A percentile compares a stretch with the other conserved stretches of the same genome.
phyloP scores from a whole-genome alignment of 2,888 invertebrate species.

The Drosophila seclusa region DNA sequence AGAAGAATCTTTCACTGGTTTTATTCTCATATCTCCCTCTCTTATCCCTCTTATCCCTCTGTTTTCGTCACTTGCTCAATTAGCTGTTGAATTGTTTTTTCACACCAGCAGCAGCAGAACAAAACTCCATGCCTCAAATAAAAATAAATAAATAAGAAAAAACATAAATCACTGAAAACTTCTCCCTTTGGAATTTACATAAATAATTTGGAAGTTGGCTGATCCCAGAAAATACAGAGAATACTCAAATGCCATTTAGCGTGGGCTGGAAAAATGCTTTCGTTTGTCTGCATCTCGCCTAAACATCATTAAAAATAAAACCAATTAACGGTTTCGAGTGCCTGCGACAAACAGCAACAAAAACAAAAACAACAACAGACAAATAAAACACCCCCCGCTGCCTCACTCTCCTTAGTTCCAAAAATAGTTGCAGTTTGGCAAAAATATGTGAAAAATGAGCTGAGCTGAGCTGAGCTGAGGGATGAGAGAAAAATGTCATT shows the following conservation, averaged over 20 bases:
- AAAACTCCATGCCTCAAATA: background rate
- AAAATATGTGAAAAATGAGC: slow-evolving; percentile 60
- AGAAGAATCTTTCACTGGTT: background rate
- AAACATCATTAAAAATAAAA: slow-evolving; percentile 79
- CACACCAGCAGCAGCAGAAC: slow-evolving; percentile 33
- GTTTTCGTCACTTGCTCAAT: slow-evolving; percentile 53
- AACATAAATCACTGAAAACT: slow-evolving; percentile 63
- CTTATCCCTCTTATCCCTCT: background rate
- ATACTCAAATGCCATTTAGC: slow-evolving; percentile 12
- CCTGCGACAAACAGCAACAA: slow-evolving; percentile 29
- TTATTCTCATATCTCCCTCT: background rate
- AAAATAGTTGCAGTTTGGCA: slow-evolving; percentile 76
- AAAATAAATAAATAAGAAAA: slow-evolving; percentile 9
- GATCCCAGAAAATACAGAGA: slow-evolving; percentile 6
- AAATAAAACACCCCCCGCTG: slow-evolving; percentile 17
- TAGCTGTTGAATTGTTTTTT: slow-evolving; percentile 67
- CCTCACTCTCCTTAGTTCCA: slow-evolving; percentile 17
- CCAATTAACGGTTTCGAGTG: slow-evolving; percentile 76
- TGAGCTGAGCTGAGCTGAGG: slow-evolving; percentile 18
- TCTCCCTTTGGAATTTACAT: slow-evolving; percentile 64
- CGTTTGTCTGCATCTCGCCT: slow-evolving; percentile 51
- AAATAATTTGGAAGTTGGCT: slow-evolving; percentile 52
- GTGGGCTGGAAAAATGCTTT: slow-evolving; percentile 36
- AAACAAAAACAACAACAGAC: slow-evolving; percentile 25
- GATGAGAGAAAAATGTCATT: slow-evolving; percentile 63